Conservation (phyloP, 2,888 invertebrate species). For the Plusia festucae region DNA sequence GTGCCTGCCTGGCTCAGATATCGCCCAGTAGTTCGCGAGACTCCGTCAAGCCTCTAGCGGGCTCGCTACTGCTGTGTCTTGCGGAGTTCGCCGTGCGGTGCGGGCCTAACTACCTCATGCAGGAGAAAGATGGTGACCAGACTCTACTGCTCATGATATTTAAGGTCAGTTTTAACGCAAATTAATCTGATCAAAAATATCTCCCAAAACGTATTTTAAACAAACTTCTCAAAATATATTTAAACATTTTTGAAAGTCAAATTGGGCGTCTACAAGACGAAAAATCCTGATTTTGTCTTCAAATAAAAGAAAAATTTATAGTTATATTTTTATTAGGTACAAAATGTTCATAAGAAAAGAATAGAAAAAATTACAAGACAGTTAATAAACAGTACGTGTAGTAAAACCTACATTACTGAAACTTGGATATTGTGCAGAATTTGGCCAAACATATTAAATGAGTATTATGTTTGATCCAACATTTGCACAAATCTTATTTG, state of each 20-base stretch:
- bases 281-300: too few species aligned
- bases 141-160: constrained; percentile 92
- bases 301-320: constrained; percentile 32
- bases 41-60: constrained; percentile 91
- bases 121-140: constrained; percentile 84
- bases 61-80: constrained; percentile 95
- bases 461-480: constrained; percentile 33
- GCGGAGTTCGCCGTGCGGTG: constrained; percentile 98
- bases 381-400: constrained; percentile 57
- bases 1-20: constrained; percentile 85
- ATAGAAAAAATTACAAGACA: constrained; percentile 42
- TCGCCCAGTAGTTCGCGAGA: constrained; percentile 89
- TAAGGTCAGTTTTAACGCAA: constrained; percentile 85
- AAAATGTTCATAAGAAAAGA: constrained; percentile 51
- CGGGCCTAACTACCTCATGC: constrained; percentile 91
- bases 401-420: constrained; percentile 74
- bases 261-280: too few species aligned
- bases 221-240: too few species aligned
- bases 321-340: constrained; percentile 49
- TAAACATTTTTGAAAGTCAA: too few species aligned
- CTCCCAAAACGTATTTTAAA: too few species aligned
- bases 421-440: background rate
- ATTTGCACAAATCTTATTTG: constrained; percentile 38
- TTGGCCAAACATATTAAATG: background rate
- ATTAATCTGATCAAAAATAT: too few species aligned